phyloP scores from a whole-genome alignment of 2,797 vertebrate genomes.

The Adelosebastes latens region DNA sequence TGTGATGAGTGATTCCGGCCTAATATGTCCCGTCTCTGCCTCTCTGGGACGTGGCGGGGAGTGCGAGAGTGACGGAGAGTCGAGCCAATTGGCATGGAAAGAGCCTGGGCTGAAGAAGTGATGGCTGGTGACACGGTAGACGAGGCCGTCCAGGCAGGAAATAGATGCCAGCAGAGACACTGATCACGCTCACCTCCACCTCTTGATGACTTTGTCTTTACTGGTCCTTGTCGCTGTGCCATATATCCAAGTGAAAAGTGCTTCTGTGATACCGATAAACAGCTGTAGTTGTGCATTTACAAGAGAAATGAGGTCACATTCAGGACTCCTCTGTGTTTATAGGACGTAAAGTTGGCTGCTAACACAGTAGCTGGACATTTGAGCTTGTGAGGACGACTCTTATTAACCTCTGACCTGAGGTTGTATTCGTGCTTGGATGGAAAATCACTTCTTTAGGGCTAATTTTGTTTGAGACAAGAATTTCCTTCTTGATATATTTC shows the following conservation, averaged over 20 bases:
- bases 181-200: conserved; percentile 59
- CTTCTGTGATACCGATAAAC: not conserved
- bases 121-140: conserved; percentile 71
- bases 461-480: not conserved
- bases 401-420: conserved; percentile 7
- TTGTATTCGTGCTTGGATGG: conserved; percentile 2
- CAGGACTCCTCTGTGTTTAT: not conserved
- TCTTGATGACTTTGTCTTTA: conserved; percentile 49
- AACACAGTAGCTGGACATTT: not conserved
- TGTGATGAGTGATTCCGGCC: conserved; percentile 33
- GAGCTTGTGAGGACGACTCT: not conserved
- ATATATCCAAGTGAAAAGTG: not conserved
- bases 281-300: conserved; percentile 15
- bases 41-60: conserved; percentile 52
- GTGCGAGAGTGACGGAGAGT: conserved; percentile 36
- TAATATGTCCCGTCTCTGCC: conserved; percentile 35
- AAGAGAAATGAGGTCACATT: not conserved
- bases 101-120: conserved; percentile 62
- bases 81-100: conserved; percentile 58
- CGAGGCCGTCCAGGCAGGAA: conserved; percentile 61
- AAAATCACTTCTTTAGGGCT: not conserved
- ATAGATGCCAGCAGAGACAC: conserved; percentile 59
- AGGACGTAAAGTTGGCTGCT: not conserved
- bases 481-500: conserved; percentile 19
- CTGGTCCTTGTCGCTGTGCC: conserved; percentile 17